Base-by-base conservation (phyloP, 2,113 vertebrate species). In the Neolamprologus fasciatus region DNA sequence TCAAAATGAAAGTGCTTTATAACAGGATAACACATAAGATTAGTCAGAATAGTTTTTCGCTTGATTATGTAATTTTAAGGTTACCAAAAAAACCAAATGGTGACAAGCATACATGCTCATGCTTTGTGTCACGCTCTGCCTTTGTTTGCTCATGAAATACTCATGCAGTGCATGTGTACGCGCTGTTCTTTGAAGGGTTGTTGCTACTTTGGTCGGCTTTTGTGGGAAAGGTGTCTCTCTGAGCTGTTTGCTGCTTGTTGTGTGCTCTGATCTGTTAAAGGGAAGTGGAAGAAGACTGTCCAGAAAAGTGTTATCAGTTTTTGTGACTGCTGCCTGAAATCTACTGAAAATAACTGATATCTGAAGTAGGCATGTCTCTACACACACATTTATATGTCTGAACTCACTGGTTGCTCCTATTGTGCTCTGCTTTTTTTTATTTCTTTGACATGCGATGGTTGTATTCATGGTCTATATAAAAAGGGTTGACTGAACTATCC, bases 31-130 rank as follows among this genome's bases (percentile, higher is more conserved):
- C 71, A n/a, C 16, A 0, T 71, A 71, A 73, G 13, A 50, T 19
- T 0, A 28, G 23, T 31, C 23, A 8, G 71, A 78, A 31, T 3
- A 8, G 42, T 78, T 28, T 50, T 0, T 78, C 0, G 26, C 26
- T 19, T 0, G 40, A 47, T 17, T 13, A 17, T 19, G 33, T 57
- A 0, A 81, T 40, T 81, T 57, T 54, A 81, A 57, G 53, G 33
- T 40, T 42, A 7, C 35, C 12, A 57, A 81, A 81, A 54, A 0
- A 68, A 6, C 1, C 61, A 47, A 76, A 50, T 2, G n/a, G 71
- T 50, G 16, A 50, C 23, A 50, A 78, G 71, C 7, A 78, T 12
- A 81, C 5, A 23, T 28, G 53, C 6, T 55, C 9, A 0, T 17
- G 19, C 0, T 81, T 54, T 73, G 5, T 73, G 68, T 73, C 40